These are phyloP conservation scores for Cisticola juncidis DNA, from an alignment of 2,113 vertebrate genomes.

Conservation along the genomic window DNA sequence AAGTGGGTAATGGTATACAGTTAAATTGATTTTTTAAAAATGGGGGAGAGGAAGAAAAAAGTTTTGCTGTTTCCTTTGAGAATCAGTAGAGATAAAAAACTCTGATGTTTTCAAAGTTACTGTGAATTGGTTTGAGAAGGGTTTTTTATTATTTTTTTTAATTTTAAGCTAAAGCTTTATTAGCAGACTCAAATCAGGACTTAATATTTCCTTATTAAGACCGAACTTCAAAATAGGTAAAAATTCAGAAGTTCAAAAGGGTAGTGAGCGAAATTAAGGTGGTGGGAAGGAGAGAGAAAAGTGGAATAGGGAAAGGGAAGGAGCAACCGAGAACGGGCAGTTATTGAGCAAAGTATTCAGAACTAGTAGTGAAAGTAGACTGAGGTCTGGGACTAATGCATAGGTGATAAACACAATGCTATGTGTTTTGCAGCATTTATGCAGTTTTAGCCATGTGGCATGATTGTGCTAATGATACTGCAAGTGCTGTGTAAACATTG, in stretches of 20 bases:
- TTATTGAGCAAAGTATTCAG: not conserved
- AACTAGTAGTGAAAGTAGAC: not conserved
- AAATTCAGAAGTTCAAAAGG: not conserved
- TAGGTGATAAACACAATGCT: not conserved
- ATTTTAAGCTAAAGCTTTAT: not conserved
- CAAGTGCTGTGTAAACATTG: not conserved
- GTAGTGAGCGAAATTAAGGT: not conserved
- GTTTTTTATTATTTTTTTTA: too few relatives aligned
- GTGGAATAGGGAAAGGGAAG: not conserved
- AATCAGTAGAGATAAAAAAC: not conserved
- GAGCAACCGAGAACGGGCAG: not conserved
- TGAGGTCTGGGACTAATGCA: not conserved
- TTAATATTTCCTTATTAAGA: not conserved
- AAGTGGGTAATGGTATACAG: not conserved
- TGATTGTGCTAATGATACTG: not conserved
- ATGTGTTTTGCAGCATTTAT: not conserved
- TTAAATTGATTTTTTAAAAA: not conserved
- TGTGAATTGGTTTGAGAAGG: not conserved
- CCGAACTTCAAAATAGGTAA: not conserved
- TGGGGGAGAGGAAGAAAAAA: not conserved
- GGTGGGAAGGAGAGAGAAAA: fast-evolving
- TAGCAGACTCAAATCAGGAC: not conserved
- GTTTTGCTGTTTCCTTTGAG: not conserved
- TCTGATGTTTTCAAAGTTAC: not conserved
- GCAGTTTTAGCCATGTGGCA: not conserved